A percentile compares a stretch with the other conserved stretches of the same genome.
Conservation (phyloP, 2,797 vertebrate genomes). For the Xenops minutus region DNA sequence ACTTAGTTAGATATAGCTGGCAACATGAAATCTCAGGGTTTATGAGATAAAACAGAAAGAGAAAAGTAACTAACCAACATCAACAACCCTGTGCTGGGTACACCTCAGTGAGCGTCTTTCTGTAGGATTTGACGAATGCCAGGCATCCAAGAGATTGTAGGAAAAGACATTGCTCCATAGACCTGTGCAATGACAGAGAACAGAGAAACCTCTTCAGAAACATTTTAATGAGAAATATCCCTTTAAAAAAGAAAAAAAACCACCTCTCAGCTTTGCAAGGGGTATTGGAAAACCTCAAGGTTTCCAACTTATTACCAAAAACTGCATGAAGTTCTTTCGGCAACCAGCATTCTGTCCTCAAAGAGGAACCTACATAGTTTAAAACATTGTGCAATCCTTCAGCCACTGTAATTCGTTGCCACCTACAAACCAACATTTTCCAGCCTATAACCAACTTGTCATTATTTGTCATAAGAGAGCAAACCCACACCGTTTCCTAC, state of each 20-base stretch:
- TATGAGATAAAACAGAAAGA: not conserved
- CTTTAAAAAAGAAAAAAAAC: not conserved
- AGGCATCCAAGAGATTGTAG: slow-evolving; percentile 76
- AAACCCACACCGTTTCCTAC: not conserved
- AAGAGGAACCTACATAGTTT: not conserved
- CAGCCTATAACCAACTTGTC: not conserved
- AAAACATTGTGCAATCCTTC: not conserved
- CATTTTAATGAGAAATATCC: not conserved
- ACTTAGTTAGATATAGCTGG: not conserved
- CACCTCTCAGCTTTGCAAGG: not conserved
- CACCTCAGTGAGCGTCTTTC: slow-evolving; percentile 69
- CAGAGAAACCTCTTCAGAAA: not conserved
- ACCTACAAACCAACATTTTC: not conserved
- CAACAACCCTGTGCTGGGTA: slow-evolving; percentile 58
- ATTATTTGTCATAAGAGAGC: not conserved
- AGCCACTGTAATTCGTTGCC: not conserved
- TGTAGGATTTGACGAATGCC: slow-evolving; percentile 54
- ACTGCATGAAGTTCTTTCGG: not conserved
- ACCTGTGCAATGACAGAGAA: slow-evolving; percentile 51
- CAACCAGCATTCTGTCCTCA: not conserved
- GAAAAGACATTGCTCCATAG: slow-evolving; percentile 83
- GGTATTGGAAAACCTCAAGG: not conserved
- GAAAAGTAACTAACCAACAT: slow-evolving; percentile 62
- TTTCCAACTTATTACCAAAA: not conserved
- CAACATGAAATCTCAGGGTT: not conserved